Evolutionary conservation across 1,140 invertebrate genomes (phyloP).

Genomic region (Pectinophora gossypiella): DNA sequence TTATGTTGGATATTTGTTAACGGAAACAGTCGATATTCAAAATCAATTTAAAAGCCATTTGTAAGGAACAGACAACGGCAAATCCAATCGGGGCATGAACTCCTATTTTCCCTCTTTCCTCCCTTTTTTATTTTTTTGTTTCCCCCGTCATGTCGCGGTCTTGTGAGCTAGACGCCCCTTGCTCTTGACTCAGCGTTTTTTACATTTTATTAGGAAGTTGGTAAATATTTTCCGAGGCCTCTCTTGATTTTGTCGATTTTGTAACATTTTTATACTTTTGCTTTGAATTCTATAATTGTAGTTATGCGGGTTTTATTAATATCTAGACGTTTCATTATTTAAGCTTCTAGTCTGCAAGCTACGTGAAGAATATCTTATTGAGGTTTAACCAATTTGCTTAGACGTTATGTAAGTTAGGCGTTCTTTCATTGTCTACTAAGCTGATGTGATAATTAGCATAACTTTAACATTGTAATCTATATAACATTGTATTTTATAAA

Average conservation of each 20-base stretch:
- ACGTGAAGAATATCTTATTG: too few species aligned
- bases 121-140: constrained; percentile 49
- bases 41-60: constrained; percentile 72
- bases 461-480: too few species aligned
- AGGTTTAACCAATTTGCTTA: too few species aligned
- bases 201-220: constrained; percentile 68
- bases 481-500: too few species aligned
- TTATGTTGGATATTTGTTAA: constrained; percentile 29
- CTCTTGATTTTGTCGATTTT: constrained; percentile 47
- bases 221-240: constrained; percentile 67
- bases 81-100: constrained; percentile 65
- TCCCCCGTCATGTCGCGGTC: constrained; percentile 66
- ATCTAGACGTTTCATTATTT: too few species aligned
- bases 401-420: too few species aligned
- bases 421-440: too few species aligned
- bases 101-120: constrained; percentile 55
- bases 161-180: constrained; percentile 65
- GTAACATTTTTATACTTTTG: constrained; percentile 10
- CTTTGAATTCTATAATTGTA: neutral
- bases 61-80: constrained; percentile 72
- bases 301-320: too few species aligned
- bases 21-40: constrained; percentile 64
- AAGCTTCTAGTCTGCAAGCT: too few species aligned
- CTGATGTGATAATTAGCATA: too few species aligned
- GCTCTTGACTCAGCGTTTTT: constrained; percentile 69